Evolutionary conservation across 2,888 invertebrate species (phyloP).

Genomic region (Copidosoma aretas): DNA sequence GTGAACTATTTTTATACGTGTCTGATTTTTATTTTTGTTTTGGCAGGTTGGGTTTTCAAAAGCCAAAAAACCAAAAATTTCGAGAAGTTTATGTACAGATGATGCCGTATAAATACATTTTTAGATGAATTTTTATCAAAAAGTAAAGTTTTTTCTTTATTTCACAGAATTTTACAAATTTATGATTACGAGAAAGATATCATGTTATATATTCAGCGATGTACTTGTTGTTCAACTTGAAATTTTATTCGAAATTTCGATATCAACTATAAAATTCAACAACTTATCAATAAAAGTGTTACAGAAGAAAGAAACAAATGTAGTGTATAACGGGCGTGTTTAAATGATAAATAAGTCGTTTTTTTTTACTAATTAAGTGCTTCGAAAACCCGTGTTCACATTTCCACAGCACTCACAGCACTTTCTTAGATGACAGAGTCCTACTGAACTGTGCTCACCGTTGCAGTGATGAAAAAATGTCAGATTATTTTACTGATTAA

Average conservation of each 20-base stretch:
- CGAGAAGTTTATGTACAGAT: conserved; percentile 4
- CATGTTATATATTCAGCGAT: background rate
- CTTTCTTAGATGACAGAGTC: conserved; percentile 32
- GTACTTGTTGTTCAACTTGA: background rate
- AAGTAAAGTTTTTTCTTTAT: conserved; percentile 11
- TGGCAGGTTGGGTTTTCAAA: conserved; percentile 18
- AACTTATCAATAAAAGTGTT: conserved; percentile 28
- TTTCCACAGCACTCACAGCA: conserved; percentile 23
- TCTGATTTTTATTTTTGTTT: conserved; percentile 22
- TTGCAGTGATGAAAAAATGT: conserved; percentile 18
- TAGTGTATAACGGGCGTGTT: conserved; percentile 23
- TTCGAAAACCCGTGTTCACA: conserved; percentile 24
- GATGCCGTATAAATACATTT: conserved; percentile 14
- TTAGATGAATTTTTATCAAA: conserved; percentile 24
- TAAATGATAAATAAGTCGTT: conserved; percentile 19
- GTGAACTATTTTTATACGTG: conserved; percentile 4
- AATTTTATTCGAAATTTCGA: conserved; percentile 15
- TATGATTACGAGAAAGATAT: background rate
- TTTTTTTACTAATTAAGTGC: conserved; percentile 32
- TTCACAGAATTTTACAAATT: conserved; percentile 1
- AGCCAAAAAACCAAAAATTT: conserved; percentile 18
- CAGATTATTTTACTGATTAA: conserved; percentile 20
- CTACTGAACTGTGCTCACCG: conserved; percentile 28
- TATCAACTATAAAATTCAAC: conserved; percentile 14
- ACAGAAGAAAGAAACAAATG: conserved; percentile 9